A percentile compares a stretch with the other conserved stretches of the same genome.
Evolutionary conservation across 2,888 invertebrate genomes (phyloP).

Genomic region (Flexamia atlantica): DNA sequence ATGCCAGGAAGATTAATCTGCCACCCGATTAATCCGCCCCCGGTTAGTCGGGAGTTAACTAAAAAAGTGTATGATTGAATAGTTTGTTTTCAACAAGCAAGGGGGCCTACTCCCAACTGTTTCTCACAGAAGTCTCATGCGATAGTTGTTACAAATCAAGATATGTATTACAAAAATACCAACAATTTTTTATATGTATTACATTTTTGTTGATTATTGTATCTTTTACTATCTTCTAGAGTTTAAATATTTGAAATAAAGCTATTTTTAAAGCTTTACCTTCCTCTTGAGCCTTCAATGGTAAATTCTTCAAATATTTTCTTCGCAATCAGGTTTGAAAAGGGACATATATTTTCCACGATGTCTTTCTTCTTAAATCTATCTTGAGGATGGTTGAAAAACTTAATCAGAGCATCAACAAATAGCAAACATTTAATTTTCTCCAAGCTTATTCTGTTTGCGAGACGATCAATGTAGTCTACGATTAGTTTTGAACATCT

Average conservation of each 20-base stretch:
- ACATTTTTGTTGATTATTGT: too few species aligned
- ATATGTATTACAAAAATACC: too few species aligned
- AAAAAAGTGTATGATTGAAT: too few species aligned
- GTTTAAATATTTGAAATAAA: background rate
- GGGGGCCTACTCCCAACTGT: too few species aligned
- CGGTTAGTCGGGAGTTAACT: too few species aligned
- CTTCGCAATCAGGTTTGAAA: constrained; percentile 34
- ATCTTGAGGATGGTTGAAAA: background rate
- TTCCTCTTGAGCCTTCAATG: background rate
- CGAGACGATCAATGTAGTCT: constrained; percentile 1
- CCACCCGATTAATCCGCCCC: too few species aligned
- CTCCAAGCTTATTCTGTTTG: constrained; percentile 6
- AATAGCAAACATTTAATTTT: constrained; percentile 33
- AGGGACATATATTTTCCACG: constrained; percentile 18
- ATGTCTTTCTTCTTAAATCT: constrained; percentile 30
- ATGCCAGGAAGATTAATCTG: too few species aligned
- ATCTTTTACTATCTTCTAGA: too few species aligned
- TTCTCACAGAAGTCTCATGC: too few species aligned
- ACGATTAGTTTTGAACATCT: constrained; percentile 40
- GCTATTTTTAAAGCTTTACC: constrained; percentile 1
- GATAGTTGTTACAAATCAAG: too few species aligned
- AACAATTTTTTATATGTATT: too few species aligned
- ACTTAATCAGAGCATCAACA: constrained; percentile 37
- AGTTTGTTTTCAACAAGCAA: too few species aligned
- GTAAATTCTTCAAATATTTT: constrained; percentile 45